Conservation (phyloP, 2,888 invertebrate genomes). For the Chelonus formosanus region DNA sequence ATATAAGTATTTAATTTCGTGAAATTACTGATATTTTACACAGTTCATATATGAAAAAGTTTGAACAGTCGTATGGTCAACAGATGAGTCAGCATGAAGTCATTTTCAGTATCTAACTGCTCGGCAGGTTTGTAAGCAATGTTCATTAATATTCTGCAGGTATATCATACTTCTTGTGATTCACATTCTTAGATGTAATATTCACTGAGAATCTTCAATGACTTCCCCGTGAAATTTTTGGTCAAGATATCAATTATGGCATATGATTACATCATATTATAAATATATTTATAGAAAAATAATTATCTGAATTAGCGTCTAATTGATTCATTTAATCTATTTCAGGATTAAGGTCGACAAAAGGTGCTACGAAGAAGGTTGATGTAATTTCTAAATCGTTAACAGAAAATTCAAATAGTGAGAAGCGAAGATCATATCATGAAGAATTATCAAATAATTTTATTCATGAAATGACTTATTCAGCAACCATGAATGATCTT, state of each 20-base stretch:
- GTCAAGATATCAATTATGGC: not conserved
- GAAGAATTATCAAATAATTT: slow-evolving; percentile 39
- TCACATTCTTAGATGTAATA: slow-evolving; percentile 31
- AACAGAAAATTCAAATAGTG: slow-evolving; percentile 42
- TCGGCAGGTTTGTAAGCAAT: slow-evolving; percentile 33
- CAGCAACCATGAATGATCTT: slow-evolving; percentile 53
- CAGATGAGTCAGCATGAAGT: slow-evolving; percentile 55
- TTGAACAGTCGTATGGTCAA: slow-evolving; percentile 24
- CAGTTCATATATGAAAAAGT: slow-evolving; percentile 35
- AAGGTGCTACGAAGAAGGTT: slow-evolving; percentile 42
- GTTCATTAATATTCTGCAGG: slow-evolving; percentile 55
- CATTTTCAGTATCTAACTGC: slow-evolving; percentile 45
- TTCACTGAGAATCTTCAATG: slow-evolving; percentile 8
- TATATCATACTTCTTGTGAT: slow-evolving; percentile 37
- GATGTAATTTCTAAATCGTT: slow-evolving; percentile 41
- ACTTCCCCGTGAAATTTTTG: slow-evolving; percentile 3
- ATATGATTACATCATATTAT: not conserved
- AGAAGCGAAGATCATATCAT: slow-evolving; percentile 44
- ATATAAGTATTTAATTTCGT: too few relatives aligned
- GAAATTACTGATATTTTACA: slow-evolving; percentile 9
- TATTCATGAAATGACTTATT: slow-evolving; percentile 45
- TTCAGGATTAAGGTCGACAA: slow-evolving; percentile 47
- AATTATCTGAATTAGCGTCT: too few relatives aligned
- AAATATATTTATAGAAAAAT: not conserved
- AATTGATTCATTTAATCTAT: not conserved